A percentile compares a stretch with the other conserved stretches of the same genome.
These are phyloP conservation scores for Lordiphosa fenestrarum DNA, from an alignment of 2,888 invertebrate species.

Conservation along the genomic window DNA sequence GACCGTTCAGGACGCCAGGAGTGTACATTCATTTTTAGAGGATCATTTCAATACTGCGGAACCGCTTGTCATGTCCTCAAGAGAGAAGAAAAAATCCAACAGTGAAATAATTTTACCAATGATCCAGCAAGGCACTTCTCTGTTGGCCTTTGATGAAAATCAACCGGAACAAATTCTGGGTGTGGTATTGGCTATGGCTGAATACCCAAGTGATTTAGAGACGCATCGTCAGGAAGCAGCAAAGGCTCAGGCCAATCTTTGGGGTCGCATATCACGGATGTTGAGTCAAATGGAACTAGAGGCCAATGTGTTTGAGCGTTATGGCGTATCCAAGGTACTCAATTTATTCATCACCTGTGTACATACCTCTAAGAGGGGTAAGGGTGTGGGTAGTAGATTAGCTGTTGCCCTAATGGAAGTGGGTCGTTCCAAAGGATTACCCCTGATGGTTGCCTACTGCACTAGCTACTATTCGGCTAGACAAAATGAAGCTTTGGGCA, in stretches of 20 bases:
- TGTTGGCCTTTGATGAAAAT: constrained; percentile 20
- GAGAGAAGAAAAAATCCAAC: not conserved
- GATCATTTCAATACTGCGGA: constrained; percentile 16
- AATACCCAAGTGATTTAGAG: constrained; percentile 13
- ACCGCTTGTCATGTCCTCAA: constrained; percentile 6
- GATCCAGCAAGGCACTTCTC: constrained; percentile 22
- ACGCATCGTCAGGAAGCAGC: not conserved
- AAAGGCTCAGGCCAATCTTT: constrained; percentile 6
- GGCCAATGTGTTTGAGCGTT: constrained; percentile 51
- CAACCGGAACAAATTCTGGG: constrained; percentile 16
- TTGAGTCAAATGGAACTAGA: constrained; percentile 41
- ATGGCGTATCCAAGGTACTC: constrained; percentile 37
- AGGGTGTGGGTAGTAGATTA: constrained; percentile 44
- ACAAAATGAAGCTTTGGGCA: constrained; percentile 47
- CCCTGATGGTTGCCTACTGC: constrained; percentile 46
- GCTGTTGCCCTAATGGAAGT: constrained; percentile 41
- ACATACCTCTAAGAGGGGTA: constrained; percentile 40
- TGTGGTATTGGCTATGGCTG: constrained; percentile 3
- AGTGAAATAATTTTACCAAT: constrained; percentile 7
- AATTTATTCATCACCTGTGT: constrained; percentile 47
- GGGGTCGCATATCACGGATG: constrained; percentile 39
- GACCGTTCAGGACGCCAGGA: constrained; percentile 8
- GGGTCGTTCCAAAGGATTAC: constrained; percentile 44
- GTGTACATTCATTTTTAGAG: constrained; percentile 10
- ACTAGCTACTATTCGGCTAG: constrained; percentile 56